These are phyloP conservation scores for Dascillus cervinus DNA, from an alignment of 2,888 invertebrate genomes.

Conservation along the genomic window DNA sequence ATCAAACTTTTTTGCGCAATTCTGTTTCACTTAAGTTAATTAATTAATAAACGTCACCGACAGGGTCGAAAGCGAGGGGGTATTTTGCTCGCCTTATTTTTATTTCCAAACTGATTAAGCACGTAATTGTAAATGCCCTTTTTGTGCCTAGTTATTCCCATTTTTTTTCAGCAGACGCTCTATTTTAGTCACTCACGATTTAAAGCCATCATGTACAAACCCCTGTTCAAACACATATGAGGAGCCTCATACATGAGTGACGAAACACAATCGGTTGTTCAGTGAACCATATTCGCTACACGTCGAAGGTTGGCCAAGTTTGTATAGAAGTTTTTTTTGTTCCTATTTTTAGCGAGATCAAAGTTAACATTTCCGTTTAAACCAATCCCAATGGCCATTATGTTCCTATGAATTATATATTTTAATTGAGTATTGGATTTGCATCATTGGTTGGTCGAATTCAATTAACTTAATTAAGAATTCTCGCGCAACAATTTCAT, in stretches of 20 bases:
- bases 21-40: too few relatives aligned
- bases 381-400: slow-evolving; percentile 34
- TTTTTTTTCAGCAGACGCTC: too few relatives aligned
- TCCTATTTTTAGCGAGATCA: slow-evolving; percentile 30
- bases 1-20: too few relatives aligned
- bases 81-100: too few relatives aligned
- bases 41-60: too few relatives aligned
- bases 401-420: too few relatives aligned
- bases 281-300: slow-evolving; percentile 32
- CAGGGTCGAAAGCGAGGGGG: too few relatives aligned
- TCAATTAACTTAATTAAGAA: slow-evolving; percentile 15
- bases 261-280: slow-evolving; percentile 38
- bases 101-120: too few relatives aligned
- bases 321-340: slow-evolving; percentile 28
- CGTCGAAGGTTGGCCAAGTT: slow-evolving; percentile 37
- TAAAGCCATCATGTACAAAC: slow-evolving; percentile 14
- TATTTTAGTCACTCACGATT: slow-evolving; percentile 11
- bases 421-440: slow-evolving; percentile 29
- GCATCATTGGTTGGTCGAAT: slow-evolving; percentile 26
- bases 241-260: slow-evolving; percentile 36
- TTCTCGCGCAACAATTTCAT: too few relatives aligned
- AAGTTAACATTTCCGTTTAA: slow-evolving; percentile 35
- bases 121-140: too few relatives aligned
- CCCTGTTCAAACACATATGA: slow-evolving; percentile 14
- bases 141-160: too few relatives aligned